Conservation (phyloP, 2,888 invertebrate species). For the Pycnomerus fuliginosus region DNA sequence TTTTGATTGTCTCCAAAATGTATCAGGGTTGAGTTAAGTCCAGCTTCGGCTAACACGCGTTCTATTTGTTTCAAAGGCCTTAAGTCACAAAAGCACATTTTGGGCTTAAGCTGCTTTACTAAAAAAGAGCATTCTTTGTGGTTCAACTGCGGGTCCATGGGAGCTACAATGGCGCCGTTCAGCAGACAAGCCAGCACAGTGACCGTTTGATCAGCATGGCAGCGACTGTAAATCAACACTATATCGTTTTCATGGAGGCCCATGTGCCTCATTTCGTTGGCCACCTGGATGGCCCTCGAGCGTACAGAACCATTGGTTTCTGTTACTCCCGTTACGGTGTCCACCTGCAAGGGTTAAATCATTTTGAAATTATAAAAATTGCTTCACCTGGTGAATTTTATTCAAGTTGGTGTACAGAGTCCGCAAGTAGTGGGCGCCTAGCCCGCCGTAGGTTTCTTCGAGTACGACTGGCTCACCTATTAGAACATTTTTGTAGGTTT, state of each 20-base stretch:
- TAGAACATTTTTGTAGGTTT: too few relatives aligned
- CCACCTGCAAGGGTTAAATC: conserved; percentile 35
- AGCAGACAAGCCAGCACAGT: conserved; percentile 40
- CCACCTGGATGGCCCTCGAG: conserved; percentile 38
- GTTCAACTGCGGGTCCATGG: conserved; percentile 37
- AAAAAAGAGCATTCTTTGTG: conserved; percentile 34
- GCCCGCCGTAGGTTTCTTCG: conserved; percentile 33
- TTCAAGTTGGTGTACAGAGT: conserved; percentile 32
- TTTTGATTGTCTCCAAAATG: conserved; percentile 32
- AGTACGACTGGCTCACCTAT: too few relatives aligned
- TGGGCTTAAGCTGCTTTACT: conserved; percentile 40
- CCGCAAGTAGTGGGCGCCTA: conserved; percentile 38
- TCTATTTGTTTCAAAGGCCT: conserved; percentile 38
- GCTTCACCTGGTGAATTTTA: conserved; percentile 41
- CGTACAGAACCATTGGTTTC: conserved; percentile 44
- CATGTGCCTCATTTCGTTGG: conserved; percentile 35
- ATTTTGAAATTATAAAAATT: conserved; percentile 2
- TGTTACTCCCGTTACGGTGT: conserved; percentile 38
- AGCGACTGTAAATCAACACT: conserved; percentile 39
- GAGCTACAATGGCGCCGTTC: conserved; percentile 43
- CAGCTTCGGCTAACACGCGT: conserved; percentile 26
- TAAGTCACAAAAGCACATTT: conserved; percentile 43
- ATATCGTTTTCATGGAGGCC: conserved; percentile 38
- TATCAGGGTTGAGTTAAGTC: conserved; percentile 26
- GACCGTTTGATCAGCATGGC: conserved; percentile 43